Conservation (phyloP, 2,797 vertebrate genomes). For the Muscicapa comitata region DNA sequence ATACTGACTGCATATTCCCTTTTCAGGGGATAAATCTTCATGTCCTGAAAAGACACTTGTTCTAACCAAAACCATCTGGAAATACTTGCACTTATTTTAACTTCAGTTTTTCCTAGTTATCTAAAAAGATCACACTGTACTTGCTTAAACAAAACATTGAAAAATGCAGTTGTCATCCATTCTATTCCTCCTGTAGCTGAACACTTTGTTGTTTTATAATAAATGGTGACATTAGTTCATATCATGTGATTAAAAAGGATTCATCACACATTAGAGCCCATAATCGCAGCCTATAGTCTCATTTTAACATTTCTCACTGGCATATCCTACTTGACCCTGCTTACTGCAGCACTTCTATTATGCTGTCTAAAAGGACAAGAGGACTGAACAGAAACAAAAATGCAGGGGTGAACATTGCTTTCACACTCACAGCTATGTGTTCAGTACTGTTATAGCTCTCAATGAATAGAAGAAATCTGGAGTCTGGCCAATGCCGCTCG, state of each 20-base stretch:
- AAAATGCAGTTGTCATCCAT: conserved; percentile 89
- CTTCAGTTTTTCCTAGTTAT: conserved; percentile 51
- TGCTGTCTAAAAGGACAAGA: conserved; percentile 83
- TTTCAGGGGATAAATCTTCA: neutral
- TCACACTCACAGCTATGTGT: conserved; percentile 73
- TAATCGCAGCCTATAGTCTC: conserved; percentile 90
- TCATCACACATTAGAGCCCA: conserved; percentile 82
- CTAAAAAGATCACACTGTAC: conserved; percentile 50
- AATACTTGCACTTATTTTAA: conserved; percentile 58
- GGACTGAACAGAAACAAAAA: conserved; percentile 91
- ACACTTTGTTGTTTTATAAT: conserved; percentile 86
- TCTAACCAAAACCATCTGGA: neutral
- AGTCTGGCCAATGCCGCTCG: conserved; percentile 81
- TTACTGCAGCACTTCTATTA: conserved; percentile 91
- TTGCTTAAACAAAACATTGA: conserved; percentile 77
- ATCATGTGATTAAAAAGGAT: conserved; percentile 88
- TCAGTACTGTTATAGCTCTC: conserved; percentile 70
- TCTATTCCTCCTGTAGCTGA: conserved; percentile 70
- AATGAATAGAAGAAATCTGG: conserved; percentile 86
- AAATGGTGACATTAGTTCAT: conserved; percentile 89
- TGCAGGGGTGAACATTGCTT: conserved; percentile 87
- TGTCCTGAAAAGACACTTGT: neutral
- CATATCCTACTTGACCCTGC: conserved; percentile 88
- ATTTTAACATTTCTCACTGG: conserved; percentile 77
- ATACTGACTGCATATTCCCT: neutral